Evolutionary conservation across 2,888 invertebrate genomes (phyloP).

Genomic region (Acleris cristana): DNA sequence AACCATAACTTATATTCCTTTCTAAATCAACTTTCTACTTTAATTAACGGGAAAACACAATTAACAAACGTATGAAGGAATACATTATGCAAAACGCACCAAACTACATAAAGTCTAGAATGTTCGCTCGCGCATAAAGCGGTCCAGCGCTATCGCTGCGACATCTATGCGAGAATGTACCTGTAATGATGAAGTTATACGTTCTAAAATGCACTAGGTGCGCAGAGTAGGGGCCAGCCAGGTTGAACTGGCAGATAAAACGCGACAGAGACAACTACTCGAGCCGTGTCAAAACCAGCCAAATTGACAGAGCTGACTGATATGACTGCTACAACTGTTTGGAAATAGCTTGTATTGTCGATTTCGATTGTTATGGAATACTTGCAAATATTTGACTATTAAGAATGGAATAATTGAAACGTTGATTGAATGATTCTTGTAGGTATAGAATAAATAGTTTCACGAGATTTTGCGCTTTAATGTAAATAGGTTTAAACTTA

Average conservation of each 20-base stretch:
- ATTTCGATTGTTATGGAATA: too few species aligned
- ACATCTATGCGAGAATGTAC: constrained; percentile 47
- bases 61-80: constrained; percentile 35
- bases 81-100: constrained; percentile 34
- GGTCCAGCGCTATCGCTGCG: constrained; percentile 41
- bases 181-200: constrained; percentile 51
- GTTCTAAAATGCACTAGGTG: constrained; percentile 12
- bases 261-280: background rate
- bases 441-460: too few species aligned
- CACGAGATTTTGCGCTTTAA: too few species aligned
- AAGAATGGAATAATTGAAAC: too few species aligned
- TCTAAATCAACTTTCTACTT: constrained; percentile 9
- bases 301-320: too few species aligned
- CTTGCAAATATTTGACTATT: too few species aligned
- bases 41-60: constrained; percentile 31
- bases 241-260: background rate
- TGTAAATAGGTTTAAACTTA: too few species aligned
- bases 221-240: constrained; percentile 9
- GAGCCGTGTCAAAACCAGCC: too few species aligned
- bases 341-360: too few species aligned
- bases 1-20: background rate
- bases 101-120: constrained; percentile 33
- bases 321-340: too few species aligned
- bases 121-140: constrained; percentile 29
- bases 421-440: too few species aligned